Percentiles rank a stretch among this genome's conserved stretches.
These are phyloP conservation scores for Troides helena DNA, from an alignment of 2,888 invertebrate genomes.

Conservation along the genomic window DNA sequence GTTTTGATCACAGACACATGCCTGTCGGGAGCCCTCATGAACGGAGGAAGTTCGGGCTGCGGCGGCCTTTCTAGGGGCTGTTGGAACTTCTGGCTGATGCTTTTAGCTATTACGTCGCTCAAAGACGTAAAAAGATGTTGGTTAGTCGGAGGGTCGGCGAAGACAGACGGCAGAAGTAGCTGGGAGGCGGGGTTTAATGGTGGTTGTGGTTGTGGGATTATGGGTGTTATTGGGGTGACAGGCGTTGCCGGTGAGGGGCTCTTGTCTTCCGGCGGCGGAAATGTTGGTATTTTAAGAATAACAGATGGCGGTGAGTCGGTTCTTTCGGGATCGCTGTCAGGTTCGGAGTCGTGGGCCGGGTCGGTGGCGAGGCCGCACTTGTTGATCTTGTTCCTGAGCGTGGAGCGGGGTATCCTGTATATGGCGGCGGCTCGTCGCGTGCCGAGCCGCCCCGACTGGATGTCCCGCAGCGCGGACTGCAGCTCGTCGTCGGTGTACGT, in stretches of 20 bases:
- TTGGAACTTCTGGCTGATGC: constrained; percentile 92
- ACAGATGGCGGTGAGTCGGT: constrained; percentile 83
- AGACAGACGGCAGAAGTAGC: constrained; percentile 68
- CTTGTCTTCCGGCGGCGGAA: constrained; percentile 82
- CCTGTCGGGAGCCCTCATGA: constrained; percentile 73
- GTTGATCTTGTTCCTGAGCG: constrained; percentile 96
- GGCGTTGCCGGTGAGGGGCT: constrained; percentile 69
- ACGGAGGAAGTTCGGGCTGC: constrained; percentile 60
- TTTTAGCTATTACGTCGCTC: constrained; percentile 94
- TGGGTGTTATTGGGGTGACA: constrained; percentile 73
- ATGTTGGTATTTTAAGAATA: constrained; percentile 96
- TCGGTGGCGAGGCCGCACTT: constrained; percentile 86
- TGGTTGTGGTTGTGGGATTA: constrained; percentile 62
- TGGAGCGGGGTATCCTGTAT: constrained; percentile 98
- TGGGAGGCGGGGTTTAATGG: constrained; percentile 65
- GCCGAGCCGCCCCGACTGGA: constrained; percentile 94
- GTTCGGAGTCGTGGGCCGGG: constrained; percentile 81
- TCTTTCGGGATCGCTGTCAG: constrained; percentile 66
- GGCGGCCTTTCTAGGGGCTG: constrained; percentile 78
- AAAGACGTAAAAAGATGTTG: constrained; percentile 83
- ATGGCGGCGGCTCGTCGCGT: constrained; percentile 96
- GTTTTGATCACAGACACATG: constrained; percentile 80
- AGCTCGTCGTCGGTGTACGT: constrained; percentile 98
- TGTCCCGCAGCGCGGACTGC: constrained; percentile 95
- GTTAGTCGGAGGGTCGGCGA: constrained; percentile 79